Percentiles rank a stretch among this genome's conserved stretches.
These are phyloP conservation scores for Laticauda laticaudata DNA, from an alignment of 2,113 vertebrate species.

Conservation along the genomic window DNA sequence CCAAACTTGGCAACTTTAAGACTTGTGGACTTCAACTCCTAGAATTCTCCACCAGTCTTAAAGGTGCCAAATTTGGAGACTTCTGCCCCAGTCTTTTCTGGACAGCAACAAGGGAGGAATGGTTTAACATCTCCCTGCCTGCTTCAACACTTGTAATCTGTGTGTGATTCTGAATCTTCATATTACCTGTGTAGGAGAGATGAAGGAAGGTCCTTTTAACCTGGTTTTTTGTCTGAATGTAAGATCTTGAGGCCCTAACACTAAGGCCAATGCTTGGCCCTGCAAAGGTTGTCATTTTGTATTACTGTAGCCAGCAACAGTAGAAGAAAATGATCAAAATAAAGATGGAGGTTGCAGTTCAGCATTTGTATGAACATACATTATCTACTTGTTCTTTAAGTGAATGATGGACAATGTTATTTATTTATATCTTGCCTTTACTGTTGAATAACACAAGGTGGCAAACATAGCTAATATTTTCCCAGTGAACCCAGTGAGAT, in stretches of 20 bases:
- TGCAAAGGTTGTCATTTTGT: background rate
- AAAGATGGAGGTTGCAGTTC: background rate
- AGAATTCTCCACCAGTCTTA: background rate
- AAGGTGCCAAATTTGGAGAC: background rate
- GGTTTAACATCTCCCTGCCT: background rate
- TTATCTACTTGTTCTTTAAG: background rate
- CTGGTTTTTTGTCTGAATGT: background rate
- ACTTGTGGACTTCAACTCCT: background rate
- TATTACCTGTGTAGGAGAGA: background rate
- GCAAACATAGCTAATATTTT: background rate
- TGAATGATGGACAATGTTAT: slow-evolving; percentile 40
- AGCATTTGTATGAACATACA: background rate
- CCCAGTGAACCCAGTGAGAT: background rate
- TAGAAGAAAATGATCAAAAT: background rate
- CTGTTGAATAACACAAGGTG: background rate
- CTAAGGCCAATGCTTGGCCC: background rate
- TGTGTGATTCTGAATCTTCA: background rate
- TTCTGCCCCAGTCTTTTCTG: background rate
- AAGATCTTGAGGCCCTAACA: slow-evolving; percentile 9
- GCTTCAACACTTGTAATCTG: background rate
- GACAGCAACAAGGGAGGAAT: background rate
- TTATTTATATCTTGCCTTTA: background rate
- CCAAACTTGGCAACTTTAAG: background rate
- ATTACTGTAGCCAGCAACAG: background rate
- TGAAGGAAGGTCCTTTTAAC: background rate